Percentiles rank a stretch among this genome's conserved stretches.
phyloP scores from a whole-genome alignment of 1,140 invertebrate species.

The Drosophila bipectinata region DNA sequence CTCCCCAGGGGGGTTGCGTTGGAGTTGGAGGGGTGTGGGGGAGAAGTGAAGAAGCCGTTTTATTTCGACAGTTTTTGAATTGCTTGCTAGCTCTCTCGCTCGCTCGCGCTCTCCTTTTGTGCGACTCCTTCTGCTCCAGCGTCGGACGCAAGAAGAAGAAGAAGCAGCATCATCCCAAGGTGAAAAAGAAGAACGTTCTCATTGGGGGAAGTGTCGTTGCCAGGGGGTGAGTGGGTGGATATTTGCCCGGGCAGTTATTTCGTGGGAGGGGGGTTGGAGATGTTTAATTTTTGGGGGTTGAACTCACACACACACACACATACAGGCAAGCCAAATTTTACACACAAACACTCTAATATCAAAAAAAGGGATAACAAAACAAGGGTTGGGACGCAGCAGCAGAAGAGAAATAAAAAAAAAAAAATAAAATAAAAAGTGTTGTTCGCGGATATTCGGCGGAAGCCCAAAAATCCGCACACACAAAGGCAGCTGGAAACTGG shows the following conservation, averaged over 20 bases:
- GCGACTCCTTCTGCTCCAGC: constrained; percentile 29
- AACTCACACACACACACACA: constrained; percentile 40
- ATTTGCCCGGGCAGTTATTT: constrained; percentile 38
- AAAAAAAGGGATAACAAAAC: constrained; percentile 67
- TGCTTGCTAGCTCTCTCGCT: constrained; percentile 33
- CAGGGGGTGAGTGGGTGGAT: constrained; percentile 16
- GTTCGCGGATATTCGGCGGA: constrained; percentile 7
- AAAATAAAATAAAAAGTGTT: constrained; percentile 19
- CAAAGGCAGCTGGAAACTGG: constrained; percentile 45
- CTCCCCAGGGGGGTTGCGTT: constrained; percentile 14
- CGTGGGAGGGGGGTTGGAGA: constrained; percentile 3
- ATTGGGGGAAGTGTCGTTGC: constrained; percentile 23
- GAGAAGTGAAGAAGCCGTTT: constrained; percentile 64
- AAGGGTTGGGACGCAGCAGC: constrained; percentile 48
- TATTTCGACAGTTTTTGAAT: constrained; percentile 80
- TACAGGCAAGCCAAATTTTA: constrained; percentile 9
- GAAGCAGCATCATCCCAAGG: constrained; percentile 40
- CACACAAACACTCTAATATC: neutral
- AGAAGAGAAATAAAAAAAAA: constrained; percentile 21
- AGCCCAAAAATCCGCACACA: constrained; percentile 33
- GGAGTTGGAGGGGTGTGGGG: constrained; percentile 4
- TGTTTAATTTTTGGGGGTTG: constrained; percentile 60
- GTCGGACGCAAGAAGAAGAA: constrained; percentile 13
- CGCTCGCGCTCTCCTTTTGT: constrained; percentile 24
- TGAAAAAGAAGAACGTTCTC: constrained; percentile 37